Evolutionary conservation across 1,140 invertebrate species (phyloP).

Genomic region (Leptopilina clavipes): DNA sequence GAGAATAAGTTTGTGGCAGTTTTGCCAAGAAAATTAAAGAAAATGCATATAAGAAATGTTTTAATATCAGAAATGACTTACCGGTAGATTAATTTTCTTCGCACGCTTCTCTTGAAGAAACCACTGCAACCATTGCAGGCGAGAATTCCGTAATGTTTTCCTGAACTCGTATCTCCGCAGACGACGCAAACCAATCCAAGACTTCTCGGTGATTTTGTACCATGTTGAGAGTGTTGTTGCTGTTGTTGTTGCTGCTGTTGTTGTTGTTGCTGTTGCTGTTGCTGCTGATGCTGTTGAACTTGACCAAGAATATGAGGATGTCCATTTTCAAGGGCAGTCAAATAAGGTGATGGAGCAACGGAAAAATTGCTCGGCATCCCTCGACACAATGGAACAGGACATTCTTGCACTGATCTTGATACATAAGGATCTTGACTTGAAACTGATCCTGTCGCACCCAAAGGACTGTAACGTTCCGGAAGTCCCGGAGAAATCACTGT

Average conservation of each 20-base stretch:
- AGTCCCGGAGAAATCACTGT: conserved; percentile 73
- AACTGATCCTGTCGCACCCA: conserved; percentile 66
- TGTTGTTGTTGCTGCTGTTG: conserved; percentile 60
- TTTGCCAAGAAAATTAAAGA: too few relatives aligned
- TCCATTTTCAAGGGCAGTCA: conserved; percentile 70
- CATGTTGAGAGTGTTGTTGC: conserved; percentile 61
- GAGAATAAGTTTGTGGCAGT: too few relatives aligned
- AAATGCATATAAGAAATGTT: neutral
- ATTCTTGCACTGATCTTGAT: conserved; percentile 68
- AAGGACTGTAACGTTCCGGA: conserved; percentile 72
- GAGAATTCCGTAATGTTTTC: conserved; percentile 99
- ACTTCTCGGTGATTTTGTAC: conserved; percentile 69
- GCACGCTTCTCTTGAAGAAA: conserved; percentile 98
- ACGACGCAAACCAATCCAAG: conserved; percentile 92
- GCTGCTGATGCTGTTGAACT: conserved; percentile 65
- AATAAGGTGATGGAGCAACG: conserved; percentile 68
- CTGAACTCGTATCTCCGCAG: conserved; percentile 96
- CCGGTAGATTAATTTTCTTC: conserved; percentile 98
- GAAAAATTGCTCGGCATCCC: conserved; percentile 68
- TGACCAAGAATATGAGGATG: conserved; percentile 68
- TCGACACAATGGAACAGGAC: conserved; percentile 67
- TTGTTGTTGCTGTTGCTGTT: conserved; percentile 62
- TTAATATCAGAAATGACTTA: conserved; percentile 67
- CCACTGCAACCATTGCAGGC: conserved; percentile 99
- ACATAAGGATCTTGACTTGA: conserved; percentile 70